Conservation (phyloP, 53 echinoderm and acorn worm genomes). For the Actinopyga echinites region DNA sequence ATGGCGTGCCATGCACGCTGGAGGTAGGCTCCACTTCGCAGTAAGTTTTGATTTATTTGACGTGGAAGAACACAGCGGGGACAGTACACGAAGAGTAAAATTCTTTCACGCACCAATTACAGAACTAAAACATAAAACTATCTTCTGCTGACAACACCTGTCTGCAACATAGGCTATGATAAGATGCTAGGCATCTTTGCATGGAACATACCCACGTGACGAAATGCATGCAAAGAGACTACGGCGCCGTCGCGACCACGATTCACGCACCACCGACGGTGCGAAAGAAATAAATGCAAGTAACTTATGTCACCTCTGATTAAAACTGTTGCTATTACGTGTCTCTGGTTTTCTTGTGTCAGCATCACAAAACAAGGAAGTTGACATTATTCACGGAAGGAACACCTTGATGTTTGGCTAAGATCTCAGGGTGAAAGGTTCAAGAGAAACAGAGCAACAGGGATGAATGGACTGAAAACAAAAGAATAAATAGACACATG, state of each 20-base stretch:
- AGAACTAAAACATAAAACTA: conserved; percentile 26
- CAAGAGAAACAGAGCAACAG: too few relatives aligned
- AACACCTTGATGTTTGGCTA: too few relatives aligned
- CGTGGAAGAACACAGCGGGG: too few relatives aligned
- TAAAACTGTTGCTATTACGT: conserved; percentile 24
- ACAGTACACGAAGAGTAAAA: not conserved
- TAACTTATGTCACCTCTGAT: conserved; percentile 8
- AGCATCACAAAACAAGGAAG: too few relatives aligned
- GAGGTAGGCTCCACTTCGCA: too few relatives aligned
- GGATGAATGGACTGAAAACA: too few relatives aligned
- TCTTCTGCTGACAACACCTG: conserved; percentile 31
- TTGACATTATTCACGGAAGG: too few relatives aligned
- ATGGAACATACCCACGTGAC: conserved; percentile 25
- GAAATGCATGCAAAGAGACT: not conserved
- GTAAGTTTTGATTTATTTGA: too few relatives aligned
- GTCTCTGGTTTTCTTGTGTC: not conserved
- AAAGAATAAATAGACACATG: too few relatives aligned
- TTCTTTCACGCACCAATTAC: conserved; percentile 31
- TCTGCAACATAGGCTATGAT: conserved; percentile 1
- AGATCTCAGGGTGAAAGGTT: too few relatives aligned
- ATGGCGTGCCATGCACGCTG: too few relatives aligned
- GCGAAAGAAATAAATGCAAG: conserved; percentile 27
- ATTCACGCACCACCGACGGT: conserved; percentile 17
- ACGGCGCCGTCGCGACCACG: conserved; percentile 30
- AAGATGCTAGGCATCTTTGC: not conserved